phyloP scores from a whole-genome alignment of 1,140 invertebrate genomes.

The Oedothorax gibbosus region DNA sequence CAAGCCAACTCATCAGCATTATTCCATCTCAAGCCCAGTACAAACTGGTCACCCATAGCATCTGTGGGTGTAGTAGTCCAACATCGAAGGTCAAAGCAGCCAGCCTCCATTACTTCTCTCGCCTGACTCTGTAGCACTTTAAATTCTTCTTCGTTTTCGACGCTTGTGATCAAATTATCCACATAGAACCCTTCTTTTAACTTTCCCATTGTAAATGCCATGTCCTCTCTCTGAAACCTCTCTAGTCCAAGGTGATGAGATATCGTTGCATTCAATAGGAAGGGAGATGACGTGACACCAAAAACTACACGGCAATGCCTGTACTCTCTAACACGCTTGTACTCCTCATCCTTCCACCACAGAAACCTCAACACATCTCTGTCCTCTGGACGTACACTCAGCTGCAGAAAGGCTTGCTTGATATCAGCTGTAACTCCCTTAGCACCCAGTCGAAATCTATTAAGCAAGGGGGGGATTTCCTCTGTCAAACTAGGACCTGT shows the following conservation, averaged over 20 bases:
- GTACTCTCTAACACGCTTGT: background rate
- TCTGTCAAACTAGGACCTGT: constrained; percentile 1
- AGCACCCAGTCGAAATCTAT: constrained; percentile 22
- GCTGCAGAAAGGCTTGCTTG: constrained; percentile 36
- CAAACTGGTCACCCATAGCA: background rate
- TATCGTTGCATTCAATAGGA: constrained; percentile 26
- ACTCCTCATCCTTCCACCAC: constrained; percentile 2
- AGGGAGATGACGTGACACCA: constrained; percentile 9
- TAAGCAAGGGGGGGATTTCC: background rate
- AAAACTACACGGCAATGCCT: background rate
- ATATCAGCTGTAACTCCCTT: constrained; percentile 21
- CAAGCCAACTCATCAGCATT: background rate
- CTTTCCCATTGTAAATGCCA: background rate
- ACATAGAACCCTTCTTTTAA: constrained; percentile 22
- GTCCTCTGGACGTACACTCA: constrained; percentile 23
- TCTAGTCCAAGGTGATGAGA: constrained; percentile 2
- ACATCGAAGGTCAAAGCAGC: constrained; percentile 9
- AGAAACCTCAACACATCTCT: constrained; percentile 27
- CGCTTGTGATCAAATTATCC: constrained; percentile 8
- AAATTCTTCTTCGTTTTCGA: background rate
- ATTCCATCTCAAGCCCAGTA: constrained; percentile 22
- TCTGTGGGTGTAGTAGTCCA: background rate
- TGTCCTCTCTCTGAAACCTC: background rate
- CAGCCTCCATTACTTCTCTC: background rate
- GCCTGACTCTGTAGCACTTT: background rate